These are phyloP conservation scores for Poecilia latipinna DNA, from an alignment of 2,113 vertebrate genomes.

Conservation along the genomic window DNA sequence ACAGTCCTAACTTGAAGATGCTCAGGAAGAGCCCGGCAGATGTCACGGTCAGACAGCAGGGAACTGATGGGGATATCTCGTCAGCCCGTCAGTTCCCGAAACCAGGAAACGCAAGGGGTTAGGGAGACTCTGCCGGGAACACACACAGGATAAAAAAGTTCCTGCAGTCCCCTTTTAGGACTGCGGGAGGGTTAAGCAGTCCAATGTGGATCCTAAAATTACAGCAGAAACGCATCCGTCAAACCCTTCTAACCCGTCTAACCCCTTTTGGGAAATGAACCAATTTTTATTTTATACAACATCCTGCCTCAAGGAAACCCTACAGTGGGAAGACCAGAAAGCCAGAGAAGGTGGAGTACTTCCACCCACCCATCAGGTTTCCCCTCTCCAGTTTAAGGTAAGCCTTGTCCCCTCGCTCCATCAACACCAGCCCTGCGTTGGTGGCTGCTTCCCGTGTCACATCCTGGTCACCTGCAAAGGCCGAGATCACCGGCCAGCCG, in stretches of 20 bases:
- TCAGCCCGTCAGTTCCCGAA: too few relatives aligned
- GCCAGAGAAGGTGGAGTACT: conserved; percentile 90
- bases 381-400: conserved; percentile 87
- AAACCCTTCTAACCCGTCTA: neutral
- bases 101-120: too few relatives aligned
- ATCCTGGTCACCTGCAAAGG: conserved; percentile 88
- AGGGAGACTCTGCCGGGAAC: too few relatives aligned
- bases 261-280: neutral
- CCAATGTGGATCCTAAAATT: neutral
- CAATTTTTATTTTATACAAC: conserved; percentile 3
- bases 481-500: conserved; percentile 87
- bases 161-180: too few relatives aligned
- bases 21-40: too few relatives aligned
- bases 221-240: neutral
- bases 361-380: conserved; percentile 90
- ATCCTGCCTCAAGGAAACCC: neutral
- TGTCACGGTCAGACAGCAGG: too few relatives aligned
- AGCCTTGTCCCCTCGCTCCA: conserved; percentile 89
- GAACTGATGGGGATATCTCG: too few relatives aligned
- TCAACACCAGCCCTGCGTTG: conserved; percentile 84
- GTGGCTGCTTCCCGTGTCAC: conserved; percentile 89
- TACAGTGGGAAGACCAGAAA: conserved; percentile 89
- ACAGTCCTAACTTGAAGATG: too few relatives aligned
- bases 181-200: neutral
- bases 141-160: too few relatives aligned